Conservation (phyloP, 2,888 invertebrate species). For the Hemicrepidius hirtus region DNA sequence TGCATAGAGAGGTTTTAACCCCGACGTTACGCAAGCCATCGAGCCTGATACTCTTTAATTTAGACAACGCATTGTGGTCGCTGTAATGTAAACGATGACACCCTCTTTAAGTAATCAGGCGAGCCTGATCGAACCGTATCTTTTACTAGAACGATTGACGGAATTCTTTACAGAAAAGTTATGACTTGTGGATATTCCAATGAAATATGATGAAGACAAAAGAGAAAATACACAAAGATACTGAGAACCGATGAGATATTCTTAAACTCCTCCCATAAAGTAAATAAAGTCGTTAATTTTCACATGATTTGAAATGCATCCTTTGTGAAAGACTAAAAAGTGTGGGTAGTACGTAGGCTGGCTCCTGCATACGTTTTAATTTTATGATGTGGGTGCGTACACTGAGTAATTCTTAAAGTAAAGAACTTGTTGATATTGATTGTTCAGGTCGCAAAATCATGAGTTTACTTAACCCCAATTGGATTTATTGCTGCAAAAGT, state of each 20-base stretch:
- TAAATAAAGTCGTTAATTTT: slow-evolving; percentile 13
- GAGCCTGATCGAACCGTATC: no score
- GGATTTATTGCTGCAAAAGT: not conserved
- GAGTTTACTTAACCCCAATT: slow-evolving; percentile 5
- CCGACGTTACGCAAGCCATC: no score
- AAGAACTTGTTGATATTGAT: slow-evolving; percentile 14
- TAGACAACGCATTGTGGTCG: no score
- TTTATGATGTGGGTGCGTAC: slow-evolving; percentile 10
- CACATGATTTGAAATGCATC: slow-evolving; percentile 19
- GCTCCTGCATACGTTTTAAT: slow-evolving; percentile 8
- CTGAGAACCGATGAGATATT: not conserved
- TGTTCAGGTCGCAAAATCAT: slow-evolving; percentile 10
- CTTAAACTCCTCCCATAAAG: not conserved
- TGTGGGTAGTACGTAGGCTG: slow-evolving; percentile 17
- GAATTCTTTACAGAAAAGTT: no score
- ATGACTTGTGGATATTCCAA: no score
- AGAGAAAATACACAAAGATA: not conserved
- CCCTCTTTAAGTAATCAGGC: no score
- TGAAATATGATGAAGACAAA: no score
- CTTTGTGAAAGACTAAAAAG: not conserved
- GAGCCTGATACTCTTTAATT: no score
- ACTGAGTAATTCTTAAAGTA: slow-evolving; percentile 2
- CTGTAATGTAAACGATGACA: no score
- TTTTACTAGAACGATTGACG: no score
- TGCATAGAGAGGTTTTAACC: no score